Conservation (phyloP, 35 echinoderm and acorn worm genomes). For the Ophiothrix spiculata region DNA sequence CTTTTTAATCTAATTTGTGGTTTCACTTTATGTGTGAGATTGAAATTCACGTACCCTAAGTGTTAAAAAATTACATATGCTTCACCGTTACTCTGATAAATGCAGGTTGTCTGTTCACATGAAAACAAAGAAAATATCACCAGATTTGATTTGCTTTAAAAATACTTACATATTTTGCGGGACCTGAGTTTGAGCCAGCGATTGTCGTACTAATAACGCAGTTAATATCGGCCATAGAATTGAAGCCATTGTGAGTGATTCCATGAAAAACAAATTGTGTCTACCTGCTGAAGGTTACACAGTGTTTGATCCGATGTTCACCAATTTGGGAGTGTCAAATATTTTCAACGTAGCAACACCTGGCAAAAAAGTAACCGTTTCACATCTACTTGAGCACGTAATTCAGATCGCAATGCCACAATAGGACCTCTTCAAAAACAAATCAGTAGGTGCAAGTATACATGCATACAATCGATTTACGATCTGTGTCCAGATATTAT, state of each 20-base stretch:
- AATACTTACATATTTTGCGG: background rate
- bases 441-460: background rate
- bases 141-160: no score
- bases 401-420: background rate
- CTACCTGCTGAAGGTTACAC: background rate
- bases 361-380: background rate
- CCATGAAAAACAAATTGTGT: background rate
- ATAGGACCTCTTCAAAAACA: background rate
- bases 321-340: background rate
- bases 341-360: background rate
- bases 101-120: no score
- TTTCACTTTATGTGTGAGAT: no score
- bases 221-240: background rate
- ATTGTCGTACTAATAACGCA: background rate
- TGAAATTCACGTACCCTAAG: no score
- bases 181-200: background rate
- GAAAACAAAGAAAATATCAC: no score
- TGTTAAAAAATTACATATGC: no score
- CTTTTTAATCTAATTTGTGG: no score
- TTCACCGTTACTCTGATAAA: no score
- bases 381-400: background rate
- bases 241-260: slow-evolving; percentile 4
- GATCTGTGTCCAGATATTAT: background rate
- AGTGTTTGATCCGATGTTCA: background rate
- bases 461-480: background rate